Base-by-base conservation (phyloP, 2,888 invertebrate genomes). In the Operophtera brumata region DNA sequence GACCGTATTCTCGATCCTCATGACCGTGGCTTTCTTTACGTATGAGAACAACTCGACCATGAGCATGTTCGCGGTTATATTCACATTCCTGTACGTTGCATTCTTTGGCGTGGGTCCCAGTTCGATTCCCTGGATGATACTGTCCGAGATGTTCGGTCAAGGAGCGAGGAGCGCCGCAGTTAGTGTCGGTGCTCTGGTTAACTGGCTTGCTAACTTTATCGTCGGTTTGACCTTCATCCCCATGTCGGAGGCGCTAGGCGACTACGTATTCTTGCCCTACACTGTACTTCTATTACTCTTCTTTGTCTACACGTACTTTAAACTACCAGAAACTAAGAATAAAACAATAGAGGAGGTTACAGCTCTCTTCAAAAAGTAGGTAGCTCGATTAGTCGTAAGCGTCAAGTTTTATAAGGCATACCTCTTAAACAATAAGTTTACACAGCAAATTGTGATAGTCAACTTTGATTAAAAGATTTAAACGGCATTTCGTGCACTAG, bases 1-100 rank as follows among this genome's bases (percentile, higher is more conserved):
- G 94, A 92, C 94, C 50, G 82, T 94, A 43, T 93, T 93, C 79
- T 94, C 94, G 48, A 91, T 94, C 57, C 91, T 94, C 60, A 93
- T 94, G 88, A 94, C 94, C 0, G 67, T 89, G 26, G 90, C 90
- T 0, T 84, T 91, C 71, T 84, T 86, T 56, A 89, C 89, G 0
- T 86, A 86, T 61, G 63, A 82, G 54, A 66, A 78, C 45, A 89
- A 85, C 57, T 69, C 68, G 10, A 86, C 86, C 8, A 90, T 90
- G 91, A 88, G 86, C 49, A 62, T 84, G 47, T 89, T 91, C 54
- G 85, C 91, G 36, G 88, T 91, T 8, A 79, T 90, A 39, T 91
- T 91, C 64, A 90, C 90, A 1, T 73, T 90, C 64, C 57, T 86
- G 49, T 91, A 90, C 68, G 90, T 90, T n/a, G 90, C 78, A 2